Evolutionary conservation across 2,797 vertebrate genomes (phyloP), one percentile per base, ranked within the genome.

Genomic region (Thunnus albacares): DNA sequence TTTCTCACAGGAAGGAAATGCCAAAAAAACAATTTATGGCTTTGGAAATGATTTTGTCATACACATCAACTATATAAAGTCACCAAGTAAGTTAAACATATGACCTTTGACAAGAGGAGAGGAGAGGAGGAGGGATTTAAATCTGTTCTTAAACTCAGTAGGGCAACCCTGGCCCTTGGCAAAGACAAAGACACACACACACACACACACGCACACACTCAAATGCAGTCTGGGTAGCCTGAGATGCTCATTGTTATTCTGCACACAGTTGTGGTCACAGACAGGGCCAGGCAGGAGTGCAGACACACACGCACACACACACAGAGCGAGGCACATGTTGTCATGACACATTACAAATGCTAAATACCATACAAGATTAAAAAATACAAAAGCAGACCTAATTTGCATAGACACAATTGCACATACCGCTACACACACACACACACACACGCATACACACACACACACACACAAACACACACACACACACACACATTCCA

Each of bases 211-310:
- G 64, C 56, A 61, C 80, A 77, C 58, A 66, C 49, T 60, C 71
- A 63, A 61, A 73, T 66, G 56, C 6, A 65, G 73, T 81, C 67
- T 74, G 78, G 60, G 79, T 62, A 84, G 85, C 71, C 78, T 71
- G 74, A 90, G 71, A 87, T 71, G 82, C 82, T 95, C 95, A 96
- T 96, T 94, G 94, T 94, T 95, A 96, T 96, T 96, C 96, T 91
- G 61, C 62, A 89, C 96, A 96, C 94, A 88, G 55, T 64, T 85
- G 87, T 90, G 84, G 90, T 93, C 76, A 71, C 87, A 85, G 93
- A 90, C 90, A 81, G 89, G 87, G 53, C 61, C 89, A 92, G 80
- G 75, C 89, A 91, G 87, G 73, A 89, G 59, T 55, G 80, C 79
- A 55, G 47, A 33, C 53, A 20, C 9, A 75, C 68, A 71, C 52